phyloP scores from a whole-genome alignment of 1,140 invertebrate genomes.

The Drosophila varians region DNA sequence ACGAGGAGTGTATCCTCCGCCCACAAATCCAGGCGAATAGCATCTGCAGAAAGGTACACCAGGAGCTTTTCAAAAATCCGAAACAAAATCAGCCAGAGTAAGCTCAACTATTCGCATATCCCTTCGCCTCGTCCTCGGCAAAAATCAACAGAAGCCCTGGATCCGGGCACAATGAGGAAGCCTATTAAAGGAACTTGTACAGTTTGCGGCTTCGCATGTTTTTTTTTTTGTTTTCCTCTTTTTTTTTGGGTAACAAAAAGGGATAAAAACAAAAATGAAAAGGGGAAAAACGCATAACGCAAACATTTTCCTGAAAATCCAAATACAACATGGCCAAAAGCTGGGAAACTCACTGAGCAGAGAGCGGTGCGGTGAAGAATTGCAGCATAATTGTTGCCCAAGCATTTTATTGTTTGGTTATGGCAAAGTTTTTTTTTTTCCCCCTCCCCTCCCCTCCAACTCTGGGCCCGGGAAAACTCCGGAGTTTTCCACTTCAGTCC shows the following conservation, averaged over 20 bases:
- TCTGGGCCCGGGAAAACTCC: not conserved
- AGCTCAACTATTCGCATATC: constrained; percentile 28
- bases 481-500: not conserved
- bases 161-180: constrained; percentile 39
- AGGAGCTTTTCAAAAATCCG: constrained; percentile 18
- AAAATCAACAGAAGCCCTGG: constrained; percentile 66
- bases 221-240: too few species aligned
- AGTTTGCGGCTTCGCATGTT: constrained; percentile 64
- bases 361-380: constrained; percentile 18
- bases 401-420: constrained; percentile 50
- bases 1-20: not conserved
- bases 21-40: not conserved
- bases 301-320: constrained; percentile 33
- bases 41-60: constrained; percentile 22
- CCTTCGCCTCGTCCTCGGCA: constrained; percentile 20
- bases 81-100: constrained; percentile 51
- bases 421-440: constrained; percentile 24
- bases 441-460: not conserved
- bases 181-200: constrained; percentile 73
- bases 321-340: constrained; percentile 21
- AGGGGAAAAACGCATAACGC: constrained; percentile 54
- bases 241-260: constrained; percentile 34
- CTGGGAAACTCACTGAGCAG: constrained; percentile 7
- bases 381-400: constrained; percentile 68
- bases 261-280: constrained; percentile 1